Evolutionary conservation across 2,797 vertebrate species (phyloP).

Genomic region (Euthynnus affinis): DNA sequence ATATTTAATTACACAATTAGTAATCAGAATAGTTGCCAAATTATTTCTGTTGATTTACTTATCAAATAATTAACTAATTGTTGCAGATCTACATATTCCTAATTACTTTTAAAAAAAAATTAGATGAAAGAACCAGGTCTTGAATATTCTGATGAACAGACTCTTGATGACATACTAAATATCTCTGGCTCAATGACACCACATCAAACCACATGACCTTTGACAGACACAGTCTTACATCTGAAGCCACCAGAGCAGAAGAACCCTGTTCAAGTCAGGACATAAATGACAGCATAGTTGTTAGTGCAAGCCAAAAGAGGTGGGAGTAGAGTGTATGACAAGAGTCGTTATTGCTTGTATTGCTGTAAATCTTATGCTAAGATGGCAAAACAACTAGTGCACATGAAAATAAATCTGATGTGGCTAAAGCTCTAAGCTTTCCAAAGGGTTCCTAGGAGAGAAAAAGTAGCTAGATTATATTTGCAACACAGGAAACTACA

Average conservation of each 20-base stretch:
- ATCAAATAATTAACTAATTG: no score
- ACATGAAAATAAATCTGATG: conserved; percentile 23
- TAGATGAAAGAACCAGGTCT: no score
- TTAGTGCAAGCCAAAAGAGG: conserved; percentile 6
- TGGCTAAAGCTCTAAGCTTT: conserved; percentile 51
- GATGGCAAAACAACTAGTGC: conserved; percentile 50
- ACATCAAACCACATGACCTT: conserved; percentile 15
- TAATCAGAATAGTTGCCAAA: no score
- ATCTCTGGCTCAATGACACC: conserved; percentile 5
- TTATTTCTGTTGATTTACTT: no score
- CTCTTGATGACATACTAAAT: background rate
- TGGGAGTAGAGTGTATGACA: conserved; percentile 44
- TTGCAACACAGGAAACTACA: conserved; percentile 52
- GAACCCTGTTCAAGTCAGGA: conserved; percentile 29
- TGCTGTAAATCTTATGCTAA: conserved; percentile 43
- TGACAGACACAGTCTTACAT: conserved; percentile 6
- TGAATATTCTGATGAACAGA: no score
- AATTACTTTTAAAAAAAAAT: no score
- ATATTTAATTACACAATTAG: no score
- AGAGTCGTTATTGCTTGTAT: conserved; percentile 56
- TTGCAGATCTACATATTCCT: no score
- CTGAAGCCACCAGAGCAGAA: conserved; percentile 7
- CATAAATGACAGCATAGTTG: conserved; percentile 24
- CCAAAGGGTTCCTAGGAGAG: conserved; percentile 52
- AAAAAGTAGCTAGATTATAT: conserved; percentile 47